Percentiles rank a stretch among this genome's conserved stretches.
These are phyloP conservation scores for Masnerella sp. DNA, from an alignment of 2,888 invertebrate genomes.

Conservation along the genomic window DNA sequence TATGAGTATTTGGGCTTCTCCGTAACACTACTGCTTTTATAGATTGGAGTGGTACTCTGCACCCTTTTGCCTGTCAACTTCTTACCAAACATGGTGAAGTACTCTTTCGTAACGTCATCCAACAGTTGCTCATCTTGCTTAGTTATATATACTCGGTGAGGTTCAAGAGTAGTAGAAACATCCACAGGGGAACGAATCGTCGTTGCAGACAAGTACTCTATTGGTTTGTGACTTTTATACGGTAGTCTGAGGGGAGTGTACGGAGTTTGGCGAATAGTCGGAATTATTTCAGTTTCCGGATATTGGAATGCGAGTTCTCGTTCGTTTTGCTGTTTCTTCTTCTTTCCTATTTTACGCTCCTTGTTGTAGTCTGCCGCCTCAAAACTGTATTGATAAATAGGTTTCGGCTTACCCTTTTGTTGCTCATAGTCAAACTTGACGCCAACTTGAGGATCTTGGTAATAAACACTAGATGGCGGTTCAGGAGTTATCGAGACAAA, in stretches of 20 bases:
- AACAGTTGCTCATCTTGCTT: slow-evolving; percentile 83
- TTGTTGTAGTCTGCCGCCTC: slow-evolving; percentile 80
- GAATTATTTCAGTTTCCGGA: slow-evolving; percentile 61
- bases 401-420: slow-evolving; percentile 77
- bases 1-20: slow-evolving; percentile 70
- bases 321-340: slow-evolving; percentile 60
- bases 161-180: slow-evolving; percentile 79
- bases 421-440: slow-evolving; percentile 60
- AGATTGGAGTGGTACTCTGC: slow-evolving; percentile 77
- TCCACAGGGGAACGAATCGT: slow-evolving; percentile 72
- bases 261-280: slow-evolving; percentile 52
- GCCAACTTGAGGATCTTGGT: slow-evolving; percentile 61
- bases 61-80: slow-evolving; percentile 80
- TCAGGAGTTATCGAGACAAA: slow-evolving; percentile 62
- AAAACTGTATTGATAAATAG: slow-evolving; percentile 86
- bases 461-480: slow-evolving; percentile 44
- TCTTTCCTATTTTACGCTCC: slow-evolving; percentile 44
- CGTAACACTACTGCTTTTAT: slow-evolving; percentile 69
- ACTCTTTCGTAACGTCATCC: slow-evolving; percentile 86
- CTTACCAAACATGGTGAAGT: slow-evolving; percentile 86
- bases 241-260: slow-evolving; percentile 59
- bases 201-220: slow-evolving; percentile 63
- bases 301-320: slow-evolving; percentile 67
- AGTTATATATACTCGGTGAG: slow-evolving; percentile 83
- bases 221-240: slow-evolving; percentile 41